These are phyloP conservation scores for Cantharis rufa DNA, from an alignment of 2,888 invertebrate species.

Conservation along the genomic window DNA sequence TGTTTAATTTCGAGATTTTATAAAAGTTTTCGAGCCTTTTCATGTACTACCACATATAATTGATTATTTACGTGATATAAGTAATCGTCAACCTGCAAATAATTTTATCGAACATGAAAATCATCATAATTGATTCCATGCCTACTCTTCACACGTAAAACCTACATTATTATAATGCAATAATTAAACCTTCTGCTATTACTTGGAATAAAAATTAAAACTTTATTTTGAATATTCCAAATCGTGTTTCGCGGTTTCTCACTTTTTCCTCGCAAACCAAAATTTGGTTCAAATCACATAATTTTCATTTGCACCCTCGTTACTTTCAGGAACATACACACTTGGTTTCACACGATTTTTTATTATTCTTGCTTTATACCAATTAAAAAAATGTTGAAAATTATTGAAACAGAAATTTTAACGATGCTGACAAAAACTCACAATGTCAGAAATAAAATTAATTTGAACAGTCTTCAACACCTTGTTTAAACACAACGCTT, in stretches of 20 bases:
- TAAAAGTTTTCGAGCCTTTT: constrained; percentile 15
- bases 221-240: neutral
- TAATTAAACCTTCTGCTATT: constrained; percentile 1
- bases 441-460: no score
- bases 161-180: constrained; percentile 19
- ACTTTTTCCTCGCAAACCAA: no score
- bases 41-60: constrained; percentile 30
- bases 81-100: constrained; percentile 38
- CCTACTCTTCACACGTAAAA: constrained; percentile 27
- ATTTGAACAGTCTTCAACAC: no score
- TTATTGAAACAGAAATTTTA: no score
- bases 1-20: neutral
- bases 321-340: no score
- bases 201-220: neutral
- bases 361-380: no score
- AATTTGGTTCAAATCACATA: no score
- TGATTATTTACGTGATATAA: constrained; percentile 38
- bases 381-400: no score
- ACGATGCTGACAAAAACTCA: no score
- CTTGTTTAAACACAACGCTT: no score
- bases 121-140: constrained; percentile 32
- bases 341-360: no score
- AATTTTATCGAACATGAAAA: constrained; percentile 27
- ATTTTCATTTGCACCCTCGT: no score
- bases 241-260: neutral